Conservation (phyloP, 1,140 invertebrate genomes). For the Sitophilus oryzae region DNA sequence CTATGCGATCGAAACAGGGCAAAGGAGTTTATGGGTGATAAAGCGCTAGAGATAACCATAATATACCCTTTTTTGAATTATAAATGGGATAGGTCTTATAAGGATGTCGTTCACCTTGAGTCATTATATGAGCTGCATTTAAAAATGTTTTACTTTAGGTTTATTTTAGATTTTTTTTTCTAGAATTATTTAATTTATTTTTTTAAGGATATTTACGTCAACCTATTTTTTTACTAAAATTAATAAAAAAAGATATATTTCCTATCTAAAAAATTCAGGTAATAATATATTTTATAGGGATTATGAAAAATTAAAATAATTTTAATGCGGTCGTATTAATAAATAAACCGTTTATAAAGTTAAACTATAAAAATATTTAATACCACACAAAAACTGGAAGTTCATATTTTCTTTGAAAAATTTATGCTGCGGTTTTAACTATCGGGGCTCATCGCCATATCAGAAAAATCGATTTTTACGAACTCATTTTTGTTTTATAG, state of each 20-base stretch:
- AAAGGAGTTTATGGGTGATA: conserved; percentile 11
- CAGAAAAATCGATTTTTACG: conserved; percentile 6
- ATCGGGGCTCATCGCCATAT: neutral
- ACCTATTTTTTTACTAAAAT: neutral
- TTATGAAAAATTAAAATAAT: no score
- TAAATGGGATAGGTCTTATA: conserved; percentile 12
- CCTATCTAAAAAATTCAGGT: neutral
- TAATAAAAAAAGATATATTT: no score
- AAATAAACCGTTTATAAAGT: no score
- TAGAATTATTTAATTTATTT: neutral
- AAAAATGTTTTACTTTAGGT: neutral
- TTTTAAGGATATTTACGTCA: no score
- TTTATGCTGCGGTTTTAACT: neutral
- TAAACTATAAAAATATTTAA: no score
- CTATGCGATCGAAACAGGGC: conserved; percentile 10
- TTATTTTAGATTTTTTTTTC: neutral
- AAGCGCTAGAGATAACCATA: conserved; percentile 2
- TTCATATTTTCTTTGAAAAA: neutral
- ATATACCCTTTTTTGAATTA: conserved; percentile 13
- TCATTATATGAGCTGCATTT: neutral
- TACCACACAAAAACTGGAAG: neutral
- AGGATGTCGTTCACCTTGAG: conserved; percentile 6
- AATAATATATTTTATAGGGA: no score
- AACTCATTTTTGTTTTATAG: conserved; percentile 8
- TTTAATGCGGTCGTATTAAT: no score